Percentiles rank a stretch among this genome's conserved stretches.
Evolutionary conservation across 2,797 vertebrate genomes (phyloP).

Genomic region (Limnodromus scolopaceus): DNA sequence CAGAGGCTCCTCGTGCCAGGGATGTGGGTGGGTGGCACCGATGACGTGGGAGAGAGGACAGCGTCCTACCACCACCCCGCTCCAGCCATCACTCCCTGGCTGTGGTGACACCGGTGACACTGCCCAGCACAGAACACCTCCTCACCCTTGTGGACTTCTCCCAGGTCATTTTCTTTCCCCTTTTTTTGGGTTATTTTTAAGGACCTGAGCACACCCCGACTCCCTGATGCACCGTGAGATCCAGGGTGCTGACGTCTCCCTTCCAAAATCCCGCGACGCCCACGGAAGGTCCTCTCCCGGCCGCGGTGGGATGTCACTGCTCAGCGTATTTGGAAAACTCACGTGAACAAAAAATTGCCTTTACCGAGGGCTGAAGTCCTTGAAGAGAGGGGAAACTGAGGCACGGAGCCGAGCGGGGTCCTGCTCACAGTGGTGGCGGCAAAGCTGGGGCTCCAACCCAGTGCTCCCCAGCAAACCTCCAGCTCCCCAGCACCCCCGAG

Average conservation of each 20-base stretch:
- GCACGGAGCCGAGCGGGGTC: neutral
- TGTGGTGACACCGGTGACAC: rapidly evolving
- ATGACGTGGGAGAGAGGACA: neutral
- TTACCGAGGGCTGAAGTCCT: neutral
- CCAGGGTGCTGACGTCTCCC: neutral
- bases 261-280: neutral
- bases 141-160: neutral
- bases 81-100: rapidly evolving
- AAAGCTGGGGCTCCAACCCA: neutral
- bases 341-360: rapidly evolving
- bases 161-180: neutral
- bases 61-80: neutral
- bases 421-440: neutral
- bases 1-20: neutral
- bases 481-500: neutral
- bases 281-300: neutral
- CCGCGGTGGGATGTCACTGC: neutral
- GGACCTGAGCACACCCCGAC: rapidly evolving
- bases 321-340: neutral
- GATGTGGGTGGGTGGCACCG: neutral
- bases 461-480: neutral
- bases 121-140: rapidly evolving
- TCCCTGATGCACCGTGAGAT: neutral
- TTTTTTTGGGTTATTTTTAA: neutral
- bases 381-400: conserved; percentile 39